Conservation (phyloP, 2,113 vertebrate genomes). For the Phyllostomus hastatus region DNA sequence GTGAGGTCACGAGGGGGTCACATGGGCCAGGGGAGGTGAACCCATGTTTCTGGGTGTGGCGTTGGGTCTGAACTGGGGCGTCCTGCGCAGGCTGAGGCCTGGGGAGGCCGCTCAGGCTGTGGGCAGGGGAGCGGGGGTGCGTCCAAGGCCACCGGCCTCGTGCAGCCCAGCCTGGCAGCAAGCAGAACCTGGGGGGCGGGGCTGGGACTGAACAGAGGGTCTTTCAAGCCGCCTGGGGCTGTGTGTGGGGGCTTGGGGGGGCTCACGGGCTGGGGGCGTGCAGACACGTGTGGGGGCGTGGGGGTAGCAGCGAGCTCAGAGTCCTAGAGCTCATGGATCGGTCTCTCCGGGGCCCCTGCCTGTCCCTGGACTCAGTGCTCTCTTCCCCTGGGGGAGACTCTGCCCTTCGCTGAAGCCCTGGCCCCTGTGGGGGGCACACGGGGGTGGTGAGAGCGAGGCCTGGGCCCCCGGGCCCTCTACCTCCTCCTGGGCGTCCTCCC, state of each 20-base stretch:
- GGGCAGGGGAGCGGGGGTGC: too few relatives aligned
- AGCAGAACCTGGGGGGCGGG: neutral
- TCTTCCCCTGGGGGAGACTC: neutral
- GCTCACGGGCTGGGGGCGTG: neutral
- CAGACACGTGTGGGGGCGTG: fast-evolving
- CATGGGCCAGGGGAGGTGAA: neutral
- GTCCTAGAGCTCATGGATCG: neutral
- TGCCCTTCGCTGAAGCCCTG: neutral
- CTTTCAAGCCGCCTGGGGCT: neutral
- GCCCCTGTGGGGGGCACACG: too few relatives aligned
- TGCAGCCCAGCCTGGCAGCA: neutral
- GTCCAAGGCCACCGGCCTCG: neutral
- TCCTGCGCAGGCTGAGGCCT: neutral
- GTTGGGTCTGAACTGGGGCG: neutral
- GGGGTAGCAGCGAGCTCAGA: neutral
- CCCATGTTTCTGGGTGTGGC: neutral
- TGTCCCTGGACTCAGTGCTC: neutral
- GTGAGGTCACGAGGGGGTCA: neutral
- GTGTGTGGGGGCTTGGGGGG: neutral
- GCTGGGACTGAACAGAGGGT: neutral
- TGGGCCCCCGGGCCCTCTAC: conserved; percentile 63
- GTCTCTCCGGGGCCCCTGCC: too few relatives aligned
- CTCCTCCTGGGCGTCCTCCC: conserved; percentile 82
- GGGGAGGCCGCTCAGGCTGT: neutral
- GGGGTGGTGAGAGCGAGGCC: neutral